These are phyloP conservation scores for Lagopus leucura DNA, from an alignment of 2,113 vertebrate species.

Conservation along the genomic window DNA sequence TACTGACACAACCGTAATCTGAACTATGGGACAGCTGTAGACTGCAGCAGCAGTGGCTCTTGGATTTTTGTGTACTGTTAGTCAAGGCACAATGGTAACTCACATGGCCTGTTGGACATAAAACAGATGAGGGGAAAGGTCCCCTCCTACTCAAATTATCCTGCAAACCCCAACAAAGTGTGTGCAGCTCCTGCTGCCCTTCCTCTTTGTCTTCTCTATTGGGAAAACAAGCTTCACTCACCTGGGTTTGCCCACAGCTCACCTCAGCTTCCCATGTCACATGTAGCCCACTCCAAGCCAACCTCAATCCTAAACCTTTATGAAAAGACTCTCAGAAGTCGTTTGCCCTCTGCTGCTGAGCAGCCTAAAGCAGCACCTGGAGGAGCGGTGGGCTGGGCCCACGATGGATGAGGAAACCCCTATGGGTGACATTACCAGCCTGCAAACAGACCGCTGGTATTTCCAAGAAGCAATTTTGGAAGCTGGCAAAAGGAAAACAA, in stretches of 20 bases:
- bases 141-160: too few relatives aligned
- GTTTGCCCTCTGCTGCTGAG: too few relatives aligned
- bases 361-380: neutral
- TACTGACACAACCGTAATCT: conserved; percentile 89
- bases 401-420: neutral
- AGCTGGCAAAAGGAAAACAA: neutral
- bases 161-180: neutral
- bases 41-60: conserved; percentile 96
- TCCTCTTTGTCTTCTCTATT: neutral
- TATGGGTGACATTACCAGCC: rapidly evolving
- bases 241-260: neutral
- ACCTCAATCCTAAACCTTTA: neutral
- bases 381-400: neutral
- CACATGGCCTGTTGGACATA: conserved; percentile 92
- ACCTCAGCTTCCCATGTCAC: neutral
- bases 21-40: conserved; percentile 93
- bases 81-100: conserved; percentile 95
- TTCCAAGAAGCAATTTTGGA: neutral
- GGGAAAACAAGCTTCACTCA: neutral
- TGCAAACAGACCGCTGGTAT: neutral
- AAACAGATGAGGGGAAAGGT: conserved; percentile 93
- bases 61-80: conserved; percentile 96
- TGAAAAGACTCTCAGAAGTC: neutral
- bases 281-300: neutral
- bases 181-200: neutral